phyloP scores from a whole-genome alignment of 2,113 vertebrate genomes.

The Hippocampus zosterae region DNA sequence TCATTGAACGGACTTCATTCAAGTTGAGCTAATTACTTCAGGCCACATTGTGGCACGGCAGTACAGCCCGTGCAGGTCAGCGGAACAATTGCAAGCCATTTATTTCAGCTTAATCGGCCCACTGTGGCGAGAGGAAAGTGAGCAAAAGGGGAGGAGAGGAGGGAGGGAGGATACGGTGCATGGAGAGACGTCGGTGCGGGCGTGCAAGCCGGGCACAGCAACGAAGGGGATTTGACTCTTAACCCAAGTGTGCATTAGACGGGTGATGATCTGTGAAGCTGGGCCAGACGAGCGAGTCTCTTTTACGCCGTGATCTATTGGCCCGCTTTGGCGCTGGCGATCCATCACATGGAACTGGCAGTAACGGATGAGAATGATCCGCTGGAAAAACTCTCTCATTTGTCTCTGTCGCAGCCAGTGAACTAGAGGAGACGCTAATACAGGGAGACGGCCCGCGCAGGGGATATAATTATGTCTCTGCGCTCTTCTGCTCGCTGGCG shows the following conservation, averaged over 20 bases:
- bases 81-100: conserved; percentile 47
- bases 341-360: conserved; percentile 81
- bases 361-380: conserved; percentile 80
- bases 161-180: conserved; percentile 5
- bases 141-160: conserved; percentile 6
- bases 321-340: conserved; percentile 69
- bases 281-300: conserved; percentile 72
- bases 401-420: conserved; percentile 81
- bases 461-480: conserved; percentile 80
- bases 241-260: conserved; percentile 73
- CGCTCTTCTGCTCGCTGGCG: conserved; percentile 69
- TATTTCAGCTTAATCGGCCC: conserved; percentile 56
- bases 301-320: conserved; percentile 79
- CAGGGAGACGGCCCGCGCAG: conserved; percentile 76
- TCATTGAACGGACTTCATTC: neutral
- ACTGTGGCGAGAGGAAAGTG: conserved; percentile 14
- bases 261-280: conserved; percentile 75
- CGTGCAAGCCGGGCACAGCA: conserved; percentile 24
- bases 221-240: conserved; percentile 73
- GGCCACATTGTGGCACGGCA: neutral
- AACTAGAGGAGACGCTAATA: conserved; percentile 79
- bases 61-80: conserved; percentile 13
- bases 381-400: conserved; percentile 81
- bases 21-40: conserved; percentile 1
- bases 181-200: conserved; percentile 1